Evolutionary conservation across 2,113 vertebrate species (phyloP).

Genomic region (Cyanoderma ruficeps): DNA sequence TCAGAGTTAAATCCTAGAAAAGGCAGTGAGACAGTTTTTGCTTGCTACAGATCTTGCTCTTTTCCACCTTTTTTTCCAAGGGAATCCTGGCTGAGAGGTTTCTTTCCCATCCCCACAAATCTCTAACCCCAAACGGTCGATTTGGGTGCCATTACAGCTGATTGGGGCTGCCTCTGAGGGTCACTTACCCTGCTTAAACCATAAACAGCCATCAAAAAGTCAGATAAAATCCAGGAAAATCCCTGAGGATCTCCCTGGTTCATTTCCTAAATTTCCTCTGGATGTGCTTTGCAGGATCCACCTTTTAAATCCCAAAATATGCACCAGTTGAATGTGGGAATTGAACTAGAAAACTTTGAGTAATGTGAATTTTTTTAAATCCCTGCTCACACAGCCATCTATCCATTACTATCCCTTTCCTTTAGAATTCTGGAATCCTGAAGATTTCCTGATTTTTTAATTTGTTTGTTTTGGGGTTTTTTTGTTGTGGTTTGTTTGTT

Average conservation of each 20-base stretch:
- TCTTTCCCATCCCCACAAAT: not conserved
- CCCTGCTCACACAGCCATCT: not conserved
- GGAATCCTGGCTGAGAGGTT: not conserved
- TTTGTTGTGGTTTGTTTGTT: not conserved
- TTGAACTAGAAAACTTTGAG: not conserved
- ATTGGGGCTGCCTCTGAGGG: not conserved
- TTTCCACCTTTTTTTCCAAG: not conserved
- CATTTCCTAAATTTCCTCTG: not conserved
- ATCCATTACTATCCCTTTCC: not conserved
- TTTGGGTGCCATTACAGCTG: not conserved
- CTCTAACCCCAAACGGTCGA: not conserved
- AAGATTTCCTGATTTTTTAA: not conserved
- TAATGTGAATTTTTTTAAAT: not conserved
- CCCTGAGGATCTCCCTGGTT: accelerated
- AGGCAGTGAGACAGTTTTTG: not conserved
- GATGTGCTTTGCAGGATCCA: not conserved
- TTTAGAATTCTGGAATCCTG: not conserved
- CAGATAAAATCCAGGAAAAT: not conserved
- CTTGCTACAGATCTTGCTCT: not conserved
- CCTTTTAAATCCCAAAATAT: not conserved
- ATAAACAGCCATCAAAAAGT: not conserved
- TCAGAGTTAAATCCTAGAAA: not conserved
- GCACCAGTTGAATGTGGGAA: not conserved
- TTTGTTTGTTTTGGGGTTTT: too few relatives aligned
- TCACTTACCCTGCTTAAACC: not conserved